These are phyloP conservation scores for Ginglymostoma cirratum DNA, from an alignment of 2,113 vertebrate species.

Conservation along the genomic window DNA sequence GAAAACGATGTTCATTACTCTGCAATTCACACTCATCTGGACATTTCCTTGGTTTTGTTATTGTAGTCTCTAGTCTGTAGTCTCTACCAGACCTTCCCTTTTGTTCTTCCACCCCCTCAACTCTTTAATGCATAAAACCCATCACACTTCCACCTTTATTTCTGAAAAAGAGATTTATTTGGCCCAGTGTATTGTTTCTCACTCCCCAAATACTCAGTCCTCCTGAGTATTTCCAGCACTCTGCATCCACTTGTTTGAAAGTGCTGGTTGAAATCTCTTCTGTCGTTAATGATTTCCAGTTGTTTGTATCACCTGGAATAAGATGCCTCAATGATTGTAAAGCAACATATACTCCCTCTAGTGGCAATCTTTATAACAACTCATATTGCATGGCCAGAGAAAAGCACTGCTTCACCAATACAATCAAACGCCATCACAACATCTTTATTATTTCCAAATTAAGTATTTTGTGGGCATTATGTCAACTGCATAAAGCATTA, in stretches of 20 bases:
- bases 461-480: not conserved
- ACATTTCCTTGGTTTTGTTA: not conserved
- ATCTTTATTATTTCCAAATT: not conserved
- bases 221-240: too few species aligned
- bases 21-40: not conserved
- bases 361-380: not conserved
- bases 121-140: too few species aligned
- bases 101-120: not conserved
- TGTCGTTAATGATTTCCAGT: not conserved
- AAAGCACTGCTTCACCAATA: not conserved
- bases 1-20: not conserved
- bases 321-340: not conserved
- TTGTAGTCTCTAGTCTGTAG: not conserved
- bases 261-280: not conserved
- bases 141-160: not conserved
- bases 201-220: too few species aligned
- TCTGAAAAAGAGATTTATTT: too few species aligned
- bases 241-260: not conserved
- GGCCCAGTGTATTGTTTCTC: too few species aligned
- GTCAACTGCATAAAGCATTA: not conserved
- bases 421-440: not conserved
- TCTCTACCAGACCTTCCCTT: not conserved
- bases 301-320: not conserved
- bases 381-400: not conserved
- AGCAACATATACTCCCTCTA: not conserved